A percentile compares a stretch with the other conserved stretches of the same genome.
Evolutionary conservation across 2,888 invertebrate species (phyloP).

Genomic region (Meta bourneti): DNA sequence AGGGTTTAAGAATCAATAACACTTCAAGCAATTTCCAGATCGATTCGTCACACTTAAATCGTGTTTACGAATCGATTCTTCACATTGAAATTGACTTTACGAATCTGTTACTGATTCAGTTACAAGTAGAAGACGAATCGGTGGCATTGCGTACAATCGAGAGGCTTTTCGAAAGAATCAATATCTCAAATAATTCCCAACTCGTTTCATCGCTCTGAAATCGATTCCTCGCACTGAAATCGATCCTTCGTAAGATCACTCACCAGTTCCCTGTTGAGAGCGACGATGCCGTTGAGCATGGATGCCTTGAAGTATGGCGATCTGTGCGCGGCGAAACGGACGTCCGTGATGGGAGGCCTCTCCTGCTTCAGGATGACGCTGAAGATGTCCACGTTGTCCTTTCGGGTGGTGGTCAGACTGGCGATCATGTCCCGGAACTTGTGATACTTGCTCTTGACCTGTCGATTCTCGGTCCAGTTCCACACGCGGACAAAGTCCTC

Average conservation of each 20-base stretch:
- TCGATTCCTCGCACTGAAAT: too few relatives aligned
- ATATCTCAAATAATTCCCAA: too few relatives aligned
- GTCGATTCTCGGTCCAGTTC: constrained; percentile 93
- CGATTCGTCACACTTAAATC: too few relatives aligned
- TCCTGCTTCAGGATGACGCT: constrained; percentile 92
- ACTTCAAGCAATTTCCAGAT: too few relatives aligned
- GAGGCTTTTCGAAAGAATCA: too few relatives aligned
- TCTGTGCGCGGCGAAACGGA: constrained; percentile 96
- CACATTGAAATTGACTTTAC: too few relatives aligned
- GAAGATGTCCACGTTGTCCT: constrained; percentile 96
- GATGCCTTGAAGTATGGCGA: constrained; percentile 97
- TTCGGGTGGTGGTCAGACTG: constrained; percentile 90
- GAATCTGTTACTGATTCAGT: too few relatives aligned
- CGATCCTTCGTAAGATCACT: constrained; percentile 26
- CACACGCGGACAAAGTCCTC: constrained; percentile 97
- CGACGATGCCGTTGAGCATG: constrained; percentile 94
- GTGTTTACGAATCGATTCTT: too few relatives aligned
- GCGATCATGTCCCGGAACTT: constrained; percentile 92
- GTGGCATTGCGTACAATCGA: too few relatives aligned
- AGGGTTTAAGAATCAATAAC: too few relatives aligned
- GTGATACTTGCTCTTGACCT: constrained; percentile 93
- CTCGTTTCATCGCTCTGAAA: too few relatives aligned
- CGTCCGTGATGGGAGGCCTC: constrained; percentile 93
- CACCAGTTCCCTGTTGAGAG: constrained; percentile 93
- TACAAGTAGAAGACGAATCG: too few relatives aligned